phyloP scores from a whole-genome alignment of 2,888 invertebrate species.

The Chouioia cunea region DNA sequence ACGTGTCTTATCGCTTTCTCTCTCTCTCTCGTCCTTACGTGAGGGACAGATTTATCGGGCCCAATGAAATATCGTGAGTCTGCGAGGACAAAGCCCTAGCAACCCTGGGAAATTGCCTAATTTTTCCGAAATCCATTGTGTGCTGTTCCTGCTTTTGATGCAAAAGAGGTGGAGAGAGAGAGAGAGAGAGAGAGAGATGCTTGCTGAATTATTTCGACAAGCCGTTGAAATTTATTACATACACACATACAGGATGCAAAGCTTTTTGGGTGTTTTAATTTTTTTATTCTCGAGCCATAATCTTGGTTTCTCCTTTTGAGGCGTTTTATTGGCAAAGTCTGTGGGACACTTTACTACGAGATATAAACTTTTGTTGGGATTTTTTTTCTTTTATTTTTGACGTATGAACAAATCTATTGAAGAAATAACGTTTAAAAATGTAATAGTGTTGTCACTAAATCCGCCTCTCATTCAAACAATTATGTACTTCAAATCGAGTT shows the following conservation, averaged over 20 bases:
- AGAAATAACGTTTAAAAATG: too few species aligned
- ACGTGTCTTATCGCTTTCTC: slow-evolving; percentile 19
- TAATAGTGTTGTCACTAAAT: slow-evolving; percentile 7
- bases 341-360: slow-evolving; percentile 16
- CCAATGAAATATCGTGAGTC: slow-evolving; percentile 37
- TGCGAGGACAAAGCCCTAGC: slow-evolving; percentile 17
- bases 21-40: slow-evolving; percentile 36
- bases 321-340: slow-evolving; percentile 24
- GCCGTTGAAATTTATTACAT: too few species aligned
- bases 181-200: too few species aligned
- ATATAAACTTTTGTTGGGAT: neutral
- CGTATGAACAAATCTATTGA: slow-evolving; percentile 13
- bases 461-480: too few species aligned
- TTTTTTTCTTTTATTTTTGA: slow-evolving; percentile 6
- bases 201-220: slow-evolving; percentile 22
- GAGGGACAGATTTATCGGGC: slow-evolving; percentile 43
- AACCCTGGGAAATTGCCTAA: slow-evolving; percentile 39
- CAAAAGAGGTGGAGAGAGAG: neutral
- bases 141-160: neutral
- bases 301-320: neutral
- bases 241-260: too few species aligned
- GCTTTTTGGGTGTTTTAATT: too few species aligned
- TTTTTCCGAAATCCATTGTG: slow-evolving; percentile 29
- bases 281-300: too few species aligned
- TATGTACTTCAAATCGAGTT: too few species aligned